Percentiles rank a stretch among this genome's conserved stretches.
These are phyloP conservation scores for Plecotus auritus DNA, from an alignment of 2,113 vertebrate species.

Conservation along the genomic window DNA sequence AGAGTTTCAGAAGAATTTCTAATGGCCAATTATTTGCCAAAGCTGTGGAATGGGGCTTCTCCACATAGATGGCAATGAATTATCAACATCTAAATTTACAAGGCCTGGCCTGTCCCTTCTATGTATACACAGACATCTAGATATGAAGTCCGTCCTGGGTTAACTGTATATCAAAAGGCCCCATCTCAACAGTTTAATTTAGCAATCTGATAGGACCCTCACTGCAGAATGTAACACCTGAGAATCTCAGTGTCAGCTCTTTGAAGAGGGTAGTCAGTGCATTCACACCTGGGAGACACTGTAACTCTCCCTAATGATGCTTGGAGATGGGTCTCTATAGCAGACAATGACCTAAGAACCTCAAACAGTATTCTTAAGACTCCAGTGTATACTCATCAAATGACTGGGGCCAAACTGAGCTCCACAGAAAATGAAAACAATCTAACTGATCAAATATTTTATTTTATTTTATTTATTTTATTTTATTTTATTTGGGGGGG, in stretches of 20 bases:
- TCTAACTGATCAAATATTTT: neutral
- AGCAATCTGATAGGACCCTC: slow-evolving; percentile 54
- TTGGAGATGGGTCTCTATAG: neutral
- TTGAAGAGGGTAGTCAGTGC: neutral
- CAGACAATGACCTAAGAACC: neutral
- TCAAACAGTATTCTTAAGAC: neutral
- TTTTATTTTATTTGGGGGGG: neutral
- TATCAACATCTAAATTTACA: slow-evolving; percentile 58
- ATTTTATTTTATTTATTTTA: neutral
- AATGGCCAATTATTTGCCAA: slow-evolving; percentile 21
- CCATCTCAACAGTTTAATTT: slow-evolving; percentile 35
- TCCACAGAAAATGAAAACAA: neutral
- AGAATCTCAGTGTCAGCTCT: slow-evolving; percentile 53
- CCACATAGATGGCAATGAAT: slow-evolving; percentile 55
- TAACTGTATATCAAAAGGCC: slow-evolving; percentile 65
- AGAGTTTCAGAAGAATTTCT: neutral
- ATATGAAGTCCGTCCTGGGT: slow-evolving; percentile 53
- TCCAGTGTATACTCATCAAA: neutral
- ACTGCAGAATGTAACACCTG: slow-evolving; percentile 45
- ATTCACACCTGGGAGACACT: neutral
- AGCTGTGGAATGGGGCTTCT: slow-evolving; percentile 16
- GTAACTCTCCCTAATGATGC: neutral
- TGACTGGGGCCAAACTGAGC: neutral
- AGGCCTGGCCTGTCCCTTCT: slow-evolving; percentile 54
- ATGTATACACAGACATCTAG: slow-evolving; percentile 59